Base-by-base conservation (phyloP, 92 coral and sea anemone genomes). In the Porites rus region DNA sequence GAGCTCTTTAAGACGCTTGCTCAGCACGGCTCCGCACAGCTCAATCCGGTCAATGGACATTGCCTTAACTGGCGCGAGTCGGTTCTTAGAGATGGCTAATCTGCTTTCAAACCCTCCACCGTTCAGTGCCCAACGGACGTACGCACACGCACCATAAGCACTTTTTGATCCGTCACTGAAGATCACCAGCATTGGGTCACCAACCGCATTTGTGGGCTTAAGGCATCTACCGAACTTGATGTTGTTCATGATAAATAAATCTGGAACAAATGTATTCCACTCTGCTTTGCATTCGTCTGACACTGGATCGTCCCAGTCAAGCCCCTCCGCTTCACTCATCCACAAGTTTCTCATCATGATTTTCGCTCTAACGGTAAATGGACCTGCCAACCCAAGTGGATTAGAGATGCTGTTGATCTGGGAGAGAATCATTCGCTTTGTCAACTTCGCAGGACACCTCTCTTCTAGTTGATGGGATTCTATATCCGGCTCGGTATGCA, bases 391-490 rank as follows among this genome's bases (percentile, higher is more conserved):
- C 11, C 93, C 93, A 31, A 89, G 18, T 17, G 86, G 93, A 43
- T 92, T 89, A 60, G 83, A 91, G 16, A 88, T 82, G 10, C 94
- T 67, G 52, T 88, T 92, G 38, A 88, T 72, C 64, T 84, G 90
- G 21, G 92, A 85, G 17, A 92, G 75, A 9, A 89, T 62, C 81
- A 89, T 88, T 21, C 92, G 54, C 80, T 92, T 92, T 4, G 94
- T 88, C 43, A 92, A 67, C 63, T 13, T 65, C 14, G 16, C 61
- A 43, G 92, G 84, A 20, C 74, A 63, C 2, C 18, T 14, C 10
- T 21, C 58, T 2, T 56, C 74, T 7, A 82, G 51, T 53, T 76
- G 83, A 83, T 54, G 56, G 21, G 18, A 17, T 61, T 19, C 69
- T 56, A 88, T 60, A 60, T 75, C 81, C 38, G 88, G 65, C 22